Evolutionary conservation across 2,113 vertebrate genomes (phyloP).

Genomic region (Dicentrarchus labrax): DNA sequence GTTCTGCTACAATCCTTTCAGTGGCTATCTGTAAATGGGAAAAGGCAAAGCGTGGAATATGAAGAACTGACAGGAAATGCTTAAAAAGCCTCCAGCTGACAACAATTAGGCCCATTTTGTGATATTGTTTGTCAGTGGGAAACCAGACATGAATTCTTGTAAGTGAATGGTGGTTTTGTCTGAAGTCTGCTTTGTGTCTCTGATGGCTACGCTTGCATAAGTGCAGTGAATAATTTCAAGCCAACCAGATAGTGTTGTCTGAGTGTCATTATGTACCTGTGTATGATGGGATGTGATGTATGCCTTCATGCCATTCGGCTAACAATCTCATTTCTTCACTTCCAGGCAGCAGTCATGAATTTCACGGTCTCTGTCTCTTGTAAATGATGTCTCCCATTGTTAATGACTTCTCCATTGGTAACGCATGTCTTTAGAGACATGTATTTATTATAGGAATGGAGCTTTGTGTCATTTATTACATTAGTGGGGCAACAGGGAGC

Average conservation of each 20-base stretch:
- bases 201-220: neutral
- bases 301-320: neutral
- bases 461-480: conserved; percentile 50
- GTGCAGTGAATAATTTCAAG: neutral
- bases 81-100: conserved; percentile 5
- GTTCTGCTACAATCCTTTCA: conserved; percentile 10
- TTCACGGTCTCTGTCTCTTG: conserved; percentile 16
- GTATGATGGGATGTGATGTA: neutral
- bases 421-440: conserved; percentile 25
- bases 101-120: conserved; percentile 17
- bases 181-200: neutral
- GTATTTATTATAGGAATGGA: conserved; percentile 24
- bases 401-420: conserved; percentile 27
- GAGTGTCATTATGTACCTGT: conserved; percentile 4
- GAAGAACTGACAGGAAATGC: conserved; percentile 21
- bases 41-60: conserved; percentile 17
- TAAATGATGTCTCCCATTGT: conserved; percentile 29
- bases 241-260: neutral
- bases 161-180: conserved; percentile 13
- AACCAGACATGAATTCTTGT: conserved; percentile 2
- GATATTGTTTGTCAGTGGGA: conserved; percentile 23
- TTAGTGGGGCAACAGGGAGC: conserved; percentile 18
- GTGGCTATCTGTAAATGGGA: conserved; percentile 32
- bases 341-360: neutral
- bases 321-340: conserved; percentile 17